A percentile compares a stretch with the other conserved stretches of the same genome.
Conservation (phyloP, 2,797 vertebrate species). For the Lophius americanus region DNA sequence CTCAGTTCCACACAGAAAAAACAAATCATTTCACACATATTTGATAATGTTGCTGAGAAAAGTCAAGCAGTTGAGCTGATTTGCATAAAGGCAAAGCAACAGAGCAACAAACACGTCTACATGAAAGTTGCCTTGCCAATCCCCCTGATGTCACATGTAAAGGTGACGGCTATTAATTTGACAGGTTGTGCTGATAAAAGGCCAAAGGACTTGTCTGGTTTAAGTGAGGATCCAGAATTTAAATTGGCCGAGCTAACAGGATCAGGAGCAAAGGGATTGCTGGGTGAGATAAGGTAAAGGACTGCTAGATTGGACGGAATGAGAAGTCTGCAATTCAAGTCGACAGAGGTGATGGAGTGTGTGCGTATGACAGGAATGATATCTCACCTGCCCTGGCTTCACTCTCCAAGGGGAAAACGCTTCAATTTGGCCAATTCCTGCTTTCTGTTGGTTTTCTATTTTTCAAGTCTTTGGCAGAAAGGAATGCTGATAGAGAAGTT, state of each 20-base stretch:
- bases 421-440: conserved; percentile 64
- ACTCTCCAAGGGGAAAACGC: conserved; percentile 52
- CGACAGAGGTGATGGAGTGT: conserved; percentile 70
- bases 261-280: conserved; percentile 49
- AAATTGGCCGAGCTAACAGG: conserved; percentile 48
- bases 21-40: neutral
- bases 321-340: conserved; percentile 47
- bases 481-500: no score
- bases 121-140: conserved; percentile 17
- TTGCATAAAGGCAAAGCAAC: conserved; percentile 36
- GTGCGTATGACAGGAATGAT: conserved; percentile 59
- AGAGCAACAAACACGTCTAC: conserved; percentile 30
- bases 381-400: conserved; percentile 66
- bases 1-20: neutral
- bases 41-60: conserved; percentile 18
- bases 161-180: conserved; percentile 55
- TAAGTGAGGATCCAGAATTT: conserved; percentile 48
- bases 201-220: conserved; percentile 37
- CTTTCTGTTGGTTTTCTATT: conserved; percentile 45
- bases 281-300: conserved; percentile 48
- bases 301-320: conserved; percentile 48
- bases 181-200: conserved; percentile 49
- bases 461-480: neutral
- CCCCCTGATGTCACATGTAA: conserved; percentile 47
- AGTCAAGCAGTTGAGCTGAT: conserved; percentile 18